A percentile compares a stretch with the other conserved stretches of the same genome.
Conservation (phyloP, 1,140 invertebrate species). For the Hyles euphorbiae region DNA sequence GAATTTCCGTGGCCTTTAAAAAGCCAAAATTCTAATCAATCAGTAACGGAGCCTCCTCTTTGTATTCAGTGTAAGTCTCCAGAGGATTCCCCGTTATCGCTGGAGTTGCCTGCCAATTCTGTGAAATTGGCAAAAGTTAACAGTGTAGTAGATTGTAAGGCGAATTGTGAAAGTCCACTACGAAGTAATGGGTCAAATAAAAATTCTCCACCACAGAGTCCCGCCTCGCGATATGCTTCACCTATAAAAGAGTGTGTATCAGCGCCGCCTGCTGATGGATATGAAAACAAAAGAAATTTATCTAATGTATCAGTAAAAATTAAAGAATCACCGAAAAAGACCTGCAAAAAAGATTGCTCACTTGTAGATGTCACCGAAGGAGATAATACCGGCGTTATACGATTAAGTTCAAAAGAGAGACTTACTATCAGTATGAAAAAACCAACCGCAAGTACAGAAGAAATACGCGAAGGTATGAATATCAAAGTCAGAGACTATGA, state of each 20-base stretch:
- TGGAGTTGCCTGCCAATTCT: slow-evolving; percentile 1
- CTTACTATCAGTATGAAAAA: slow-evolving; percentile 34
- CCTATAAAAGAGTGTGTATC: no score
- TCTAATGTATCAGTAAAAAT: slow-evolving; percentile 24
- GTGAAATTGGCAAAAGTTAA: background rate
- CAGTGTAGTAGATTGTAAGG: slow-evolving; percentile 18
- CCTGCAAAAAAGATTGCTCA: slow-evolving; percentile 15
- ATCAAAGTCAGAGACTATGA: slow-evolving; percentile 51
- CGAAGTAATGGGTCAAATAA: no score
- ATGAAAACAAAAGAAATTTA: slow-evolving; percentile 3
- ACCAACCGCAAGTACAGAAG: slow-evolving; percentile 34
- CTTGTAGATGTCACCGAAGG: slow-evolving; percentile 4
- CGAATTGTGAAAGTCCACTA: slow-evolving; percentile 17
- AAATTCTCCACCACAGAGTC: no score
- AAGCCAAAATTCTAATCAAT: slow-evolving; percentile 17
- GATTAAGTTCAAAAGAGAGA: slow-evolving; percentile 36
- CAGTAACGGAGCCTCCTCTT: slow-evolving; percentile 3
- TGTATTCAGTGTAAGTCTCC: slow-evolving; percentile 4
- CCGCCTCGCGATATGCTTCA: no score
- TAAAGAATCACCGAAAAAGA: slow-evolving; percentile 32
- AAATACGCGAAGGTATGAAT: slow-evolving; percentile 37
- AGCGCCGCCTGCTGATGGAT: background rate
- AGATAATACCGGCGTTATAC: slow-evolving; percentile 12
- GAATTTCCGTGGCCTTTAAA: slow-evolving; percentile 17
- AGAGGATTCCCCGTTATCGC: slow-evolving; percentile 8